Evolutionary conservation across 2,797 vertebrate genomes (phyloP).

Genomic region (Avahi laniger): DNA sequence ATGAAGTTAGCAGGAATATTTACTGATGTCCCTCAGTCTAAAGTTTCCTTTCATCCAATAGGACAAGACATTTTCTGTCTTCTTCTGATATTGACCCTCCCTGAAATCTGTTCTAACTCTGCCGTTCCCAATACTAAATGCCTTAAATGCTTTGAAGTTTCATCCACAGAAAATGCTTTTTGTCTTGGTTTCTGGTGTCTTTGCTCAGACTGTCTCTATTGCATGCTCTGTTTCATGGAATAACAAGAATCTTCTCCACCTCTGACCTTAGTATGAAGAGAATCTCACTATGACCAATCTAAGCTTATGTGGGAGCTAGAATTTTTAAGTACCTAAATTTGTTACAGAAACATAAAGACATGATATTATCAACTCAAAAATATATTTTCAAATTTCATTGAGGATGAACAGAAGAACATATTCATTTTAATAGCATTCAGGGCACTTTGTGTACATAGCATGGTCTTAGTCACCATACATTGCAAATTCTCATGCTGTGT

Average conservation of each 20-base stretch:
- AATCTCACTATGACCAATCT: background rate
- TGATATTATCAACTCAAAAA: background rate
- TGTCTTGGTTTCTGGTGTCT: background rate
- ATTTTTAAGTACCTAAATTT: conserved; percentile 9
- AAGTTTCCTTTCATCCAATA: background rate
- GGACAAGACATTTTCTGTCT: background rate
- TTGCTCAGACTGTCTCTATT: background rate
- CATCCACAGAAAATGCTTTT: background rate
- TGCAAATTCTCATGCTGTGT: background rate
- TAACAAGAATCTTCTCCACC: background rate
- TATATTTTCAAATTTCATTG: background rate
- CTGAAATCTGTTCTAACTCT: background rate
- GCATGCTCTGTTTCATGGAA: background rate
- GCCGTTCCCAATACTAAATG: background rate
- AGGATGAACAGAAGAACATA: background rate
- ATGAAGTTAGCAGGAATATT: background rate
- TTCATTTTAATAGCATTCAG: background rate
- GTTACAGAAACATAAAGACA: background rate
- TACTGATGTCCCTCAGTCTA: background rate
- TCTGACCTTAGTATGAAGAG: background rate
- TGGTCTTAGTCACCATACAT: background rate
- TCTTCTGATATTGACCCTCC: background rate
- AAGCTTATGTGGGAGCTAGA: background rate
- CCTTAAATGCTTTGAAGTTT: background rate
- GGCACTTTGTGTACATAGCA: background rate